Conservation (phyloP, 2,797 vertebrate species). For the Carduelis carduelis region DNA sequence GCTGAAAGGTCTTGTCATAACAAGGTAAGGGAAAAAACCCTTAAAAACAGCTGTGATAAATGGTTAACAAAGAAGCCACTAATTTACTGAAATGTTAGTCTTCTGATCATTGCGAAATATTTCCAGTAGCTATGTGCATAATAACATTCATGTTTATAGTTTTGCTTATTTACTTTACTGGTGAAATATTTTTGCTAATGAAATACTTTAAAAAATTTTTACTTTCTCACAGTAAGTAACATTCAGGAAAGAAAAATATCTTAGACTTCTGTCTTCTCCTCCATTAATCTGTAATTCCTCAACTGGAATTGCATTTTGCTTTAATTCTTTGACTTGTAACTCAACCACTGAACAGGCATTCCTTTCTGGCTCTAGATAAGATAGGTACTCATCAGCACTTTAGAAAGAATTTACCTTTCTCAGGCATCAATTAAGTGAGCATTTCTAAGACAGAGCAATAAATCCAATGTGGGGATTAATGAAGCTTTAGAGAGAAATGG, state of each 20-base stretch:
- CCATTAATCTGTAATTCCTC: neutral
- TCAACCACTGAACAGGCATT: neutral
- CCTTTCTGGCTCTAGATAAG: neutral
- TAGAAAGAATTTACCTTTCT: conserved; percentile 5
- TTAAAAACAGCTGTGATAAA: neutral
- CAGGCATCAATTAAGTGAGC: neutral
- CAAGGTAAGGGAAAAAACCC: neutral
- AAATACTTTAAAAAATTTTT: neutral
- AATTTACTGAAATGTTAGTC: neutral
- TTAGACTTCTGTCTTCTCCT: neutral
- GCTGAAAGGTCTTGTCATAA: neutral
- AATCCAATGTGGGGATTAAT: neutral
- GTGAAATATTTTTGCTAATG: neutral
- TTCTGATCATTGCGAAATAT: neutral
- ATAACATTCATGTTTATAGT: neutral
- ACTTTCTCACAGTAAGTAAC: neutral
- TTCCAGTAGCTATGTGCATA: neutral
- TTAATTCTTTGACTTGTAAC: neutral
- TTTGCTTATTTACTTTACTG: neutral
- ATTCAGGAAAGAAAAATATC: neutral
- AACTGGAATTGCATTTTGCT: neutral
- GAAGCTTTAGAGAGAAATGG: neutral
- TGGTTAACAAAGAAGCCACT: neutral
- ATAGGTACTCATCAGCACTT: conserved; percentile 2
- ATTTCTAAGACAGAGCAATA: conserved; percentile 11